Conservation (phyloP, 2,888 invertebrate species). For the Perithous albicinctus region DNA sequence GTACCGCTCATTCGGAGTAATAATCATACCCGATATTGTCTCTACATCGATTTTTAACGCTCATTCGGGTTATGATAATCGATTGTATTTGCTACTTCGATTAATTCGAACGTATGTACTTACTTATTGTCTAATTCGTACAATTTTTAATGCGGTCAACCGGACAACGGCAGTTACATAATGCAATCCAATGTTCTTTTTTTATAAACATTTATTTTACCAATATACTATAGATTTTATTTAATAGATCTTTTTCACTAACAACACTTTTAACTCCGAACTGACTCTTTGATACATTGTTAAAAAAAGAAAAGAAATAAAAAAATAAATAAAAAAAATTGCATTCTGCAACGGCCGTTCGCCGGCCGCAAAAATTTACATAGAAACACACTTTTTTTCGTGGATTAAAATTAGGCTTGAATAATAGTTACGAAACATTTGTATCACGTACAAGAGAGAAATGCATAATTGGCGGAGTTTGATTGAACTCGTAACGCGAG, state of each 20-base stretch:
- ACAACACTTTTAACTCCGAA: conserved; percentile 1
- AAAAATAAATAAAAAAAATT: background rate
- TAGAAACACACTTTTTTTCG: conserved; percentile 32
- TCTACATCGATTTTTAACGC: conserved; percentile 57
- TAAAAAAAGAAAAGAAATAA: background rate
- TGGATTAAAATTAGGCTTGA: conserved; percentile 35
- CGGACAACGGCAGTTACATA: conserved; percentile 16
- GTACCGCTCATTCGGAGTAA: conserved; percentile 58
- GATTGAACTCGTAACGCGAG: conserved; percentile 13
- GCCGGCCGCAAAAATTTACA: conserved; percentile 34
- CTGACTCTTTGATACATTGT: background rate
- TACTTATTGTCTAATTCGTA: conserved; percentile 60
- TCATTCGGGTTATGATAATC: conserved; percentile 43
- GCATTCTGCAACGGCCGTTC: conserved; percentile 36
- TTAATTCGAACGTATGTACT: conserved; percentile 60
- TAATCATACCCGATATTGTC: conserved; percentile 39
- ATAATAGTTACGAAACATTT: conserved; percentile 31
- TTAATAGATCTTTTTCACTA: conserved; percentile 7
- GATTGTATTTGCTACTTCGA: conserved; percentile 58
- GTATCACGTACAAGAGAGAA: conserved; percentile 19
- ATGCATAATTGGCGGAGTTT: conserved; percentile 58
- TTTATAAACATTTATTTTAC: conserved; percentile 7
- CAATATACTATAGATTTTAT: background rate
- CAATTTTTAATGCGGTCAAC: conserved; percentile 44
- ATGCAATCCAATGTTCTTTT: conserved; percentile 3